phyloP scores from a whole-genome alignment of 1,140 invertebrate genomes.

The Charaxes varanes region DNA sequence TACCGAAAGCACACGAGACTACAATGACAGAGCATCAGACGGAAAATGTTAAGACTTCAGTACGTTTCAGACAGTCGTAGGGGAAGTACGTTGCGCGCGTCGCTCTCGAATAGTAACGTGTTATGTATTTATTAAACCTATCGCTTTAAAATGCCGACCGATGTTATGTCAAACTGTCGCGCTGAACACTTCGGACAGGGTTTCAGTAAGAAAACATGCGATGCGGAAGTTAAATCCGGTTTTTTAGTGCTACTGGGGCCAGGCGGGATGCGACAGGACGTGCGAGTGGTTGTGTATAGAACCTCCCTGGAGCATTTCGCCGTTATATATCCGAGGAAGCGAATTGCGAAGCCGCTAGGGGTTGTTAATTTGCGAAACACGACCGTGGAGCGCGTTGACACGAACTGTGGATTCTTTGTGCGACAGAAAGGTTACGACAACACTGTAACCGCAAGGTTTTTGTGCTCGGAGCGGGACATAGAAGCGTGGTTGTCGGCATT shows the following conservation, averaged over 20 bases:
- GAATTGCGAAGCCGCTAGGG: conserved; percentile 77
- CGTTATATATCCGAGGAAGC: conserved; percentile 80
- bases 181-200: conserved; percentile 38
- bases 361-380: conserved; percentile 79
- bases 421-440: conserved; percentile 78
- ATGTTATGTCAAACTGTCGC: conserved; percentile 51
- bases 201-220: conserved; percentile 64
- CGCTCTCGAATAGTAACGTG: conserved; percentile 19
- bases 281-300: conserved; percentile 79
- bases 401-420: conserved; percentile 73
- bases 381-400: conserved; percentile 71
- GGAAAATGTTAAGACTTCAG: conserved; percentile 17
- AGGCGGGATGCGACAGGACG: conserved; percentile 75
- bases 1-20: conserved; percentile 13
- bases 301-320: conserved; percentile 81
- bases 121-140: conserved; percentile 36
- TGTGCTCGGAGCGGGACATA: conserved; percentile 75
- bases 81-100: conserved; percentile 10
- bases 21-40: conserved; percentile 1
- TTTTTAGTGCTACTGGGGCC: conserved; percentile 77
- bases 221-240: conserved; percentile 78
- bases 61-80: conserved; percentile 16
- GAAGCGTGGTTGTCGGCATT: conserved; percentile 79
- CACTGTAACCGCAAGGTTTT: conserved; percentile 76
- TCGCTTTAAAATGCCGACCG: conserved; percentile 58